Evolutionary conservation across 2,797 vertebrate species (phyloP).

Genomic region (Chelonia mydas): DNA sequence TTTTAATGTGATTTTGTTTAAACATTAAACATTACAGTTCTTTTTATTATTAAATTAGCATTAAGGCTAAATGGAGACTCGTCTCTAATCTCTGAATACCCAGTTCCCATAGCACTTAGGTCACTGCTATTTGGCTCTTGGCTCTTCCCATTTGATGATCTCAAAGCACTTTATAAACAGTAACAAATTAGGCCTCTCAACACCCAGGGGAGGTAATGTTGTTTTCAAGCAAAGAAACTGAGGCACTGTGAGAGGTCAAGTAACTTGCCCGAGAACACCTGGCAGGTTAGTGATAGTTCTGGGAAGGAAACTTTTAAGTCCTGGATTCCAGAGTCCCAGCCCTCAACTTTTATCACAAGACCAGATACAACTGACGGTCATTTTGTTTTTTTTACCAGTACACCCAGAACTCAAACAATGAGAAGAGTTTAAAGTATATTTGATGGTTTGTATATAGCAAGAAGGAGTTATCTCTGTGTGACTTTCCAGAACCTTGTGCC

Average conservation of each 20-base stretch:
- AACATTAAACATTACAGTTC: conserved; percentile 74
- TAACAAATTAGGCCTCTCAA: background rate
- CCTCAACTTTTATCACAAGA: background rate
- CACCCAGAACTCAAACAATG: conserved; percentile 10
- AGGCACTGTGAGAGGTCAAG: conserved; percentile 19
- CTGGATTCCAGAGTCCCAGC: background rate
- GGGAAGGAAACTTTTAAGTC: conserved; percentile 30
- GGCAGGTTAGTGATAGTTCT: background rate
- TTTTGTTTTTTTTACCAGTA: background rate
- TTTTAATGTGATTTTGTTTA: conserved; percentile 75
- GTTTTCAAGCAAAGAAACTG: conserved; percentile 13
- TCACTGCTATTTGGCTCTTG: conserved; percentile 27
- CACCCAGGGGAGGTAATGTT: background rate
- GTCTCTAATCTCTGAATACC: conserved; percentile 38
- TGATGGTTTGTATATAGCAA: background rate
- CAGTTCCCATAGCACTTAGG: conserved; percentile 27
- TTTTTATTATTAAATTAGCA: conserved; percentile 76
- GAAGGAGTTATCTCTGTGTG: conserved; percentile 48
- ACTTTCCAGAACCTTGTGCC: conserved; percentile 37
- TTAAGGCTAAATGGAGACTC: conserved; percentile 69
- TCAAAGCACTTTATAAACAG: background rate
- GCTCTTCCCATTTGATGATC: background rate
- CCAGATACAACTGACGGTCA: conserved; percentile 31
- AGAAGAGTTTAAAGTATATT: conserved; percentile 45
- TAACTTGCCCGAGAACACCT: background rate